These are phyloP conservation scores for Acanthopagrus latus DNA, from an alignment of 2,797 vertebrate species.

Conservation along the genomic window DNA sequence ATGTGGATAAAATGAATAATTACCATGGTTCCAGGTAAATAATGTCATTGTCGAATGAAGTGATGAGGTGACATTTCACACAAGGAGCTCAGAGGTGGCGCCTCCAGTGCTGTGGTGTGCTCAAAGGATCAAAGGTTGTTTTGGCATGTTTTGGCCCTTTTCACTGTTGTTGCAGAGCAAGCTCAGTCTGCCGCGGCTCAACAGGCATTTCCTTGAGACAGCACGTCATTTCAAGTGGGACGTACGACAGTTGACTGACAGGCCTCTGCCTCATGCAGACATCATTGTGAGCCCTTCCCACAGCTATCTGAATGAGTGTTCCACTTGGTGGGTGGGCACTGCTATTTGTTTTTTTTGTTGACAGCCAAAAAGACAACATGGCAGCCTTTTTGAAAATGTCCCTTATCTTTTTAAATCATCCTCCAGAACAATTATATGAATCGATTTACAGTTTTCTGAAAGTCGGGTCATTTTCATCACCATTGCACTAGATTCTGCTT, in stretches of 20 bases:
- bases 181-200: conserved; percentile 32
- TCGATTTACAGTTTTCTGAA: background rate
- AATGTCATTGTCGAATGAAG: conserved; percentile 58
- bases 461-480: no score
- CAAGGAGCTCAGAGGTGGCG: conserved; percentile 22
- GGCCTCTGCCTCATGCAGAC: conserved; percentile 30
- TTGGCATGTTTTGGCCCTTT: conserved; percentile 43
- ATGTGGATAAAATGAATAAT: conserved; percentile 51
- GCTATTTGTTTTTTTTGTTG: conserved; percentile 20
- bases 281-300: conserved; percentile 34
- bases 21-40: conserved; percentile 58
- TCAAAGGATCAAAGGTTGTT: conserved; percentile 41
- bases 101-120: conserved; percentile 7
- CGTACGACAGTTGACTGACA: conserved; percentile 49
- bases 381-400: conserved; percentile 13
- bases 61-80: conserved; percentile 61
- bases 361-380: background rate
- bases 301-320: conserved; percentile 15
- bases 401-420: conserved; percentile 1
- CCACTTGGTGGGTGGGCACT: conserved; percentile 13
- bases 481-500: background rate
- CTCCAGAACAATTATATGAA: background rate
- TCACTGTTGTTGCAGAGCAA: conserved; percentile 35
- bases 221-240: conserved; percentile 40
- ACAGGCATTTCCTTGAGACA: conserved; percentile 31